Base-by-base conservation (phyloP, 2,888 invertebrate genomes). In the Formica aserva region DNA sequence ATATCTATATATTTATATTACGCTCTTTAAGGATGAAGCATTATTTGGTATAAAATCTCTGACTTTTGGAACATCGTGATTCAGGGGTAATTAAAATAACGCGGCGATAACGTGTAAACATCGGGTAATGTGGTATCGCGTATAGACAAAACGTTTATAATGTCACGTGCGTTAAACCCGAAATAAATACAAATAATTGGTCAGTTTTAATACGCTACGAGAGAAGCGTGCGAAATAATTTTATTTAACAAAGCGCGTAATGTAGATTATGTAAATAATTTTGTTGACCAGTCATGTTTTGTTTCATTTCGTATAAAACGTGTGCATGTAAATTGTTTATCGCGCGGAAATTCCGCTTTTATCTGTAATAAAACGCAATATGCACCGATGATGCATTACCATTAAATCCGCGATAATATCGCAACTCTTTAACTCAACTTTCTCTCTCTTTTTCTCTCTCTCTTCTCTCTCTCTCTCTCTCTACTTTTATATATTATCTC, bases 101-200 rank as follows among this genome's bases (percentile, higher is more conserved):
- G 72, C 72, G 78, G 78, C 45, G 78, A 80, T 80, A 80, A 80
- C 72, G 78, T 80, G 78, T 80, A 80, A 80, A 80, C 78, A 80
- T 72, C 72, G 78, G 78, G 78, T 80, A 80, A 80, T 80, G 78
- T 60, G 78, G 78, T 80, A 80, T 80, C 72, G 78, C 60, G 78
- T 80, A 80, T 80, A 80, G 78, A 80, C 78, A 80, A 80, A 80
- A 80, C 78, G 72, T 80, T 80, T 80, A 80, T 80, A 80, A 80
- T 80, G 78, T 80, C 78, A 80, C 78, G 72, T 80, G 78, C 78
- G 78, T 80, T 80, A 80, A 80, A 80, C 78, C 78, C 78, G 78
- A 80, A 80, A 80, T 80, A 80, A 80, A 80, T 80, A 80, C 78
- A 80, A 80, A 80, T 80, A 80, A 80, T 80, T 80, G 78, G 78